A percentile compares a stretch with the other conserved stretches of the same genome.
phyloP scores from a whole-genome alignment of 2,113 vertebrate genomes.

The Heloderma charlesbogerti region DNA sequence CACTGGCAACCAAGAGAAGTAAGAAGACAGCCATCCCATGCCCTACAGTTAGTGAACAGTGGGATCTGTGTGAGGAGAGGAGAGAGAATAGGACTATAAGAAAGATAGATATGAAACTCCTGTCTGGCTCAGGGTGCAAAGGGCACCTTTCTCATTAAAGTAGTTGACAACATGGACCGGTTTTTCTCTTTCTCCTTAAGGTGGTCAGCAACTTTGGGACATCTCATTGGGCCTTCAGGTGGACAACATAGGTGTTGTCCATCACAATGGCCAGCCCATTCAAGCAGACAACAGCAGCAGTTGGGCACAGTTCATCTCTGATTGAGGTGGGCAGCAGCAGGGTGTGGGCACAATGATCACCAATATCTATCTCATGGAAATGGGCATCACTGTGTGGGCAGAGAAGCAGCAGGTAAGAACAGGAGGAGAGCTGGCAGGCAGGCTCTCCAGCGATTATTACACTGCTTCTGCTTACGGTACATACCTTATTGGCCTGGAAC shows the following conservation, averaged over 20 bases:
- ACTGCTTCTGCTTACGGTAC: neutral
- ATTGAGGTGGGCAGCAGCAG: neutral
- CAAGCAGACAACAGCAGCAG: neutral
- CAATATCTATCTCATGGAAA: neutral
- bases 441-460: neutral
- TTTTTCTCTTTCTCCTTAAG: neutral
- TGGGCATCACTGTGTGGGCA: neutral
- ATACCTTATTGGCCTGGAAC: neutral
- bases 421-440: neutral
- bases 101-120: neutral
- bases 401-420: neutral
- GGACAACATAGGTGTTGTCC: neutral
- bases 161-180: neutral
- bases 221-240: neutral
- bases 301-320: neutral
- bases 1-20: neutral
- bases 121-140: neutral
- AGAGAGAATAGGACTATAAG: neutral
- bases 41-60: too few species aligned
- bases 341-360: neutral
- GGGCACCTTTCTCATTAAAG: neutral
- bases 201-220: neutral
- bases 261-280: neutral
- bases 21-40: neutral
- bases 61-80: too few species aligned